phyloP scores from a whole-genome alignment of 1,140 invertebrate species.

The Leguminivora glycinivorella region DNA sequence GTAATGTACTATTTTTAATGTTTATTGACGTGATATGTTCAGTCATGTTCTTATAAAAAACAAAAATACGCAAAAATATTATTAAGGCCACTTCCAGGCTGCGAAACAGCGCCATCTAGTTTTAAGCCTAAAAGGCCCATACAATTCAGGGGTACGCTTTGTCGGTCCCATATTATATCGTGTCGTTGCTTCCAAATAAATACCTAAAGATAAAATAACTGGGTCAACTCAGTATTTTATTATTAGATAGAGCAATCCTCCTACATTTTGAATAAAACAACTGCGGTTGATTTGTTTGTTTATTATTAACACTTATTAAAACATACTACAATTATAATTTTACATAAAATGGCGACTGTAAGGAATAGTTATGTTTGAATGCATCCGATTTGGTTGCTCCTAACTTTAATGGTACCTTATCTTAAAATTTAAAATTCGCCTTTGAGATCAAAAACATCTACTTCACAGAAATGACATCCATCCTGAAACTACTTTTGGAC shows the following conservation, averaged over 20 bases:
- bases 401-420: conserved; percentile 36
- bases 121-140: too few relatives aligned
- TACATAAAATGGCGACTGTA: conserved; percentile 52
- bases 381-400: conserved; percentile 39
- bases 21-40: too few relatives aligned
- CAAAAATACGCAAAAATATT: too few relatives aligned
- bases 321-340: conserved; percentile 57
- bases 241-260: not conserved
- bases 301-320: conserved; percentile 69
- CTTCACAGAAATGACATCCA: conserved; percentile 21
- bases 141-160: too few relatives aligned
- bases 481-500: conserved; percentile 29
- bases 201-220: not conserved
- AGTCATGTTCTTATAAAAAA: too few relatives aligned
- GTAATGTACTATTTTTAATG: too few relatives aligned
- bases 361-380: conserved; percentile 36
- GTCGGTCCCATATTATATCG: too few relatives aligned
- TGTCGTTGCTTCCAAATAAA: not conserved
- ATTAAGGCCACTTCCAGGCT: too few relatives aligned
- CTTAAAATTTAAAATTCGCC: conserved; percentile 38
- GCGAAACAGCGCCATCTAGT: too few relatives aligned
- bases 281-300: conserved; percentile 41
- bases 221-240: too few relatives aligned
- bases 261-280: not conserved
- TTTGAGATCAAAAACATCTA: conserved; percentile 44